Percentiles rank a stretch among this genome's conserved stretches.
Evolutionary conservation across 2,888 invertebrate species (phyloP).

Genomic region (Sussaba pulchella): DNA sequence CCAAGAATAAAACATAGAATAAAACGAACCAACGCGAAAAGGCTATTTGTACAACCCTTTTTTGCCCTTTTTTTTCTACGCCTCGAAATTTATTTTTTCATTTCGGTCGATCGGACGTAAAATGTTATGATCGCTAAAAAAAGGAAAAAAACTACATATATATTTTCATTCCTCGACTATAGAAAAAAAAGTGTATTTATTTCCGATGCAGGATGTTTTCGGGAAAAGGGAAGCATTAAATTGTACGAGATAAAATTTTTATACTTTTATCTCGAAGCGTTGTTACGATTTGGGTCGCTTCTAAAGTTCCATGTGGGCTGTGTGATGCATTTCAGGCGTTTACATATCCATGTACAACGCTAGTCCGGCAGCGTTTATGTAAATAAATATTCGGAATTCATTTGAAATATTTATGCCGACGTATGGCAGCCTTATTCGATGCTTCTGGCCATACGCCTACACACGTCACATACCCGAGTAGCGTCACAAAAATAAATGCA

Average conservation of each 20-base stretch:
- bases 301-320: conserved; percentile 1
- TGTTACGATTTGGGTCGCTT: conserved; percentile 26
- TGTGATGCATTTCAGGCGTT: neutral
- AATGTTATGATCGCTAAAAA: too few species aligned
- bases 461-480: conserved; percentile 18
- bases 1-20: too few species aligned
- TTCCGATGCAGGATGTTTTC: neutral
- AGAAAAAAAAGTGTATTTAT: neutral
- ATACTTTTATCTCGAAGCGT: neutral
- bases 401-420: conserved; percentile 52
- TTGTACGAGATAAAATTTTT: neutral
- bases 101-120: too few species aligned
- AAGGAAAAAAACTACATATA: too few species aligned
- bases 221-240: neutral
- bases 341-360: conserved; percentile 5
- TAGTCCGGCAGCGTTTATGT: conserved; percentile 49
- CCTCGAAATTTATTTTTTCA: too few species aligned
- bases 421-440: conserved; percentile 20
- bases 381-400: conserved; percentile 55
- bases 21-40: too few species aligned
- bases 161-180: neutral
- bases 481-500: neutral
- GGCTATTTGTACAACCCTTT: too few species aligned
- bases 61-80: too few species aligned
- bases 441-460: conserved; percentile 1